Percentiles rank a stretch among this genome's conserved stretches.
Evolutionary conservation across 2,797 vertebrate genomes (phyloP).

Genomic region (Catharus ustulatus): DNA sequence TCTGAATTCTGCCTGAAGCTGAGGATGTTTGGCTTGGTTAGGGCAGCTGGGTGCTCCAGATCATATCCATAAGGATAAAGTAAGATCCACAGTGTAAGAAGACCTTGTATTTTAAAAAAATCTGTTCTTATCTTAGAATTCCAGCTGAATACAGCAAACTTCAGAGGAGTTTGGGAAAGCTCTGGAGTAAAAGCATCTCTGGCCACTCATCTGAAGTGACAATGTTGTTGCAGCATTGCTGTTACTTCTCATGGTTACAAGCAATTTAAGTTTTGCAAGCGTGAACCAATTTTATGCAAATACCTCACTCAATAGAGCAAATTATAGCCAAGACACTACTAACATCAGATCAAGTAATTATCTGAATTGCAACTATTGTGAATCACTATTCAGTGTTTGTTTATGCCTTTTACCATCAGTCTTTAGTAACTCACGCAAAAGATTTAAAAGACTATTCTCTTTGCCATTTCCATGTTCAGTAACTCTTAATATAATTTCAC

Average conservation of each 20-base stretch:
- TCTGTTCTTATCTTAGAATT: background rate
- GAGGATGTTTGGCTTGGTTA: background rate
- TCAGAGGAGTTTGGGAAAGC: background rate
- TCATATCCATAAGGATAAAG: background rate
- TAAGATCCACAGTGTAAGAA: background rate
- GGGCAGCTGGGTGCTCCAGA: background rate
- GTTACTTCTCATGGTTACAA: background rate
- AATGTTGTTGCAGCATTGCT: background rate
- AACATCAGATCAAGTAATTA: background rate
- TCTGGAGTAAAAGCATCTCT: background rate
- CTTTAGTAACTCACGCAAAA: background rate
- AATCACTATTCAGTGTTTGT: background rate
- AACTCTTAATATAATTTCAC: background rate
- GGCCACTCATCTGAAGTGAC: background rate
- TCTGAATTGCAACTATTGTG: background rate
- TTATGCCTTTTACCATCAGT: background rate
- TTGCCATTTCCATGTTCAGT: background rate
- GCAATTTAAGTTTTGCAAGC: background rate
- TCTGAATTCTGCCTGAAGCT: background rate
- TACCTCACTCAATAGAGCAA: background rate
- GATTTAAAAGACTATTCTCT: background rate
- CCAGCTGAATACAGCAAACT: background rate
- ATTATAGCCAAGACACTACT: background rate
- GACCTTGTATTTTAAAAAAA: background rate
- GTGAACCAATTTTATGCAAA: background rate